A percentile compares a stretch with the other conserved stretches of the same genome.
Conservation (phyloP, 2,113 vertebrate species). For the Numida meleagris region DNA sequence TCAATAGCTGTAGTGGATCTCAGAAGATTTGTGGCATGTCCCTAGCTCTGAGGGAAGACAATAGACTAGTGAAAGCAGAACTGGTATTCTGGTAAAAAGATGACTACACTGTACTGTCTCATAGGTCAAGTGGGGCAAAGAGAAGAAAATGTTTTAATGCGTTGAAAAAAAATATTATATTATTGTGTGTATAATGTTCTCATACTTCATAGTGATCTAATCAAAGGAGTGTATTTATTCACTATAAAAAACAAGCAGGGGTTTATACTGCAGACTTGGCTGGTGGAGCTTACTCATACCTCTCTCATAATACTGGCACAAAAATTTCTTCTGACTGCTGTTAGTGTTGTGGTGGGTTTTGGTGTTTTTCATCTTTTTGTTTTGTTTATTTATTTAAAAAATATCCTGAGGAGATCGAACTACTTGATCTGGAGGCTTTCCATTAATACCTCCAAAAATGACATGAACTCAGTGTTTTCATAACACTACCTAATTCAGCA, state of each 20-base stretch:
- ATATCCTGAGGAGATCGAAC: not conserved
- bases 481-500: not conserved
- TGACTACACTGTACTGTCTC: not conserved
- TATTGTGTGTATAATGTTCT: not conserved
- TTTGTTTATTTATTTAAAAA: not conserved
- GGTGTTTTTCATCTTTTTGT: not conserved
- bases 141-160: not conserved
- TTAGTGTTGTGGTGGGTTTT: not conserved
- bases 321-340: not conserved
- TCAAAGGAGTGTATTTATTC: not conserved
- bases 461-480: not conserved
- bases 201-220: not conserved
- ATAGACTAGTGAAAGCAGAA: conserved; percentile 15
- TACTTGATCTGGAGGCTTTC: not conserved
- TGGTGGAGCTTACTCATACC: not conserved
- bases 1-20: conserved; percentile 6
- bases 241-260: not conserved
- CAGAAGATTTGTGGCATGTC: conserved; percentile 9
- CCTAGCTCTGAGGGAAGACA: not conserved
- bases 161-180: not conserved
- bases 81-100: not conserved
- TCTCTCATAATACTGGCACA: not conserved
- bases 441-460: not conserved
- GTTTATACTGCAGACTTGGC: not conserved
- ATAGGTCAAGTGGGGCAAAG: not conserved